Conservation (phyloP, 1,140 invertebrate species). For the Brachionus asplanchnoidis region DNA sequence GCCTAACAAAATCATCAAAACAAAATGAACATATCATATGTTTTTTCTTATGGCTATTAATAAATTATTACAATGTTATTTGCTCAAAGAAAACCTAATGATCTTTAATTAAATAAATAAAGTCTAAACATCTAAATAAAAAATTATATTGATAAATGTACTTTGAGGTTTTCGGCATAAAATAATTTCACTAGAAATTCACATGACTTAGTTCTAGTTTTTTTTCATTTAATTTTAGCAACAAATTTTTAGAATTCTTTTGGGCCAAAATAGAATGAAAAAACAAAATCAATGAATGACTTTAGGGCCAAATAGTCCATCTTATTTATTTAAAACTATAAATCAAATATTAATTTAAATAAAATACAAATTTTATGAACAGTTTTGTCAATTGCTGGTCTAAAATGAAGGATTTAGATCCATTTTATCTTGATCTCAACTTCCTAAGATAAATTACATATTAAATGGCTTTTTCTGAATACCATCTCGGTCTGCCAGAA, state of each 20-base stretch:
- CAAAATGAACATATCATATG: neutral
- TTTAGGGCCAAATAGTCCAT: neutral
- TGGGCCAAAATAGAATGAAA: neutral
- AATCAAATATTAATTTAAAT: neutral
- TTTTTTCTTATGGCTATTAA: neutral
- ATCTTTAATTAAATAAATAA: slow-evolving; percentile 2
- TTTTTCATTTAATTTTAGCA: neutral
- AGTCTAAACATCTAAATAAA: neutral
- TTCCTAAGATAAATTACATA: too few relatives aligned
- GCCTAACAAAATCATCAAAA: neutral
- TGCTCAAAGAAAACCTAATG: neutral
- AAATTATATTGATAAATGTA: neutral
- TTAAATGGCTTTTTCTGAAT: too few relatives aligned
- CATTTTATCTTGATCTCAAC: too few relatives aligned
- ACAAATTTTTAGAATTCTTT: neutral
- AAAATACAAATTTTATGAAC: too few relatives aligned
- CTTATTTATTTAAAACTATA: neutral
- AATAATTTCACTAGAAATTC: neutral
- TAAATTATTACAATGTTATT: neutral
- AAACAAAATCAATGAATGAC: neutral
- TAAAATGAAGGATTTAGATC: too few relatives aligned
- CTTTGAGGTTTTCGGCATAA: neutral
- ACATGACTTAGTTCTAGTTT: neutral
- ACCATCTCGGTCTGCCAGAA: too few relatives aligned
- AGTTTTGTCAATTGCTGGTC: too few relatives aligned